A percentile compares a stretch with the other conserved stretches of the same genome.
phyloP scores from a whole-genome alignment of 2,113 vertebrate species.

The Antigone vipio region DNA sequence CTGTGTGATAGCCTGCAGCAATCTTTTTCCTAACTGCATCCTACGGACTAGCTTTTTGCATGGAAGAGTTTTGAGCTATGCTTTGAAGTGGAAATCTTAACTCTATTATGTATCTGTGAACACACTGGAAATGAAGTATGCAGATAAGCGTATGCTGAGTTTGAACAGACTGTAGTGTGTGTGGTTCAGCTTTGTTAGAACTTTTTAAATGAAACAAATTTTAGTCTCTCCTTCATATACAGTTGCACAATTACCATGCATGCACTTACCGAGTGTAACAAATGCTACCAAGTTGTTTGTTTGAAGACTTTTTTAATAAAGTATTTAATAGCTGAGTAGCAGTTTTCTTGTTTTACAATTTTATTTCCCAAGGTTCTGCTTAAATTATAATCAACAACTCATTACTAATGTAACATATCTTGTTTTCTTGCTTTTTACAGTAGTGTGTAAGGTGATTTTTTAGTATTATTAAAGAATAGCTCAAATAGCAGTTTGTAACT shows the following conservation, averaged over 20 bases:
- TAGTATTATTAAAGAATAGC: background rate
- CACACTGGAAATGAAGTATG: background rate
- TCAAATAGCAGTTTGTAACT: background rate
- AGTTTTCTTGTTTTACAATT: background rate
- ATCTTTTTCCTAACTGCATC: slow-evolving; percentile 7
- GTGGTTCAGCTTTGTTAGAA: background rate
- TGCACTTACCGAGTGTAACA: background rate
- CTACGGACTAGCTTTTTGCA: slow-evolving; percentile 25
- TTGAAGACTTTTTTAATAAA: background rate
- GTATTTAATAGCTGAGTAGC: background rate
- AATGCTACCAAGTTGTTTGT: background rate
- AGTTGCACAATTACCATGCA: background rate
- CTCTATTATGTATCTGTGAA: background rate
- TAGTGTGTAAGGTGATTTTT: background rate
- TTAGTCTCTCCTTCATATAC: background rate
- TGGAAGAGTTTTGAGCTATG: background rate
- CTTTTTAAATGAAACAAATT: background rate
- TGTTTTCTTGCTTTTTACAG: background rate
- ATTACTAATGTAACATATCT: background rate
- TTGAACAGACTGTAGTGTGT: background rate
- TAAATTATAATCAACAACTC: background rate
- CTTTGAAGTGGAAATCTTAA: slow-evolving; percentile 45
- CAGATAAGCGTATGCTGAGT: background rate
- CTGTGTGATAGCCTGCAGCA: slow-evolving; percentile 47
- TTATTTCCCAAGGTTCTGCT: background rate